A percentile compares a stretch with the other conserved stretches of the same genome.
Conservation (phyloP, 2,888 invertebrate genomes). For the Ypsolopha scabrella region DNA sequence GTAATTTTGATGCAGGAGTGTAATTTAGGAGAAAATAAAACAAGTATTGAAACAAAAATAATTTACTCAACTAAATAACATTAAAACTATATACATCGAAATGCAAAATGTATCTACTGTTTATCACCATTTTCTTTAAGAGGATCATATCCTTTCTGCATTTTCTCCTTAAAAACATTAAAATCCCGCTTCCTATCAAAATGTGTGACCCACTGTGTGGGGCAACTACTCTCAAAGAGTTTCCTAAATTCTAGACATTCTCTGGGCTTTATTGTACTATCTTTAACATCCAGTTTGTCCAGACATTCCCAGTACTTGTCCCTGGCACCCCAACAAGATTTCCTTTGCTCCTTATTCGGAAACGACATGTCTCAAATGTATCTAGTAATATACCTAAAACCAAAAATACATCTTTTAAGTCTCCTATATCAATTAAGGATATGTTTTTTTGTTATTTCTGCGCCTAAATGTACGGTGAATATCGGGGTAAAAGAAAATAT, state of each 20-base stretch:
- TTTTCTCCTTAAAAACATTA: constrained; percentile 87
- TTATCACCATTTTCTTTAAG: constrained; percentile 55
- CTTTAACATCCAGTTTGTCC: constrained; percentile 75
- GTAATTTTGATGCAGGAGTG: neutral
- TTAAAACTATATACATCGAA: constrained; percentile 43
- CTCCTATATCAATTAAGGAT: too few relatives aligned
- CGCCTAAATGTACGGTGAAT: too few relatives aligned
- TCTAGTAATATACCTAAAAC: constrained; percentile 43
- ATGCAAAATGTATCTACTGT: constrained; percentile 22
- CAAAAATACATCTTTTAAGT: constrained; percentile 16
- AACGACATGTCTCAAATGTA: constrained; percentile 75
- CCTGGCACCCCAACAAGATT: constrained; percentile 86
- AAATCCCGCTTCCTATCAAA: constrained; percentile 93
- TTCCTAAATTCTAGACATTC: constrained; percentile 79
- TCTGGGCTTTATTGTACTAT: constrained; percentile 59
- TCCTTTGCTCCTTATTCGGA: constrained; percentile 82
- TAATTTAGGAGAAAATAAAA: constrained; percentile 28
- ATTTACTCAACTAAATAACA: constrained; percentile 51
- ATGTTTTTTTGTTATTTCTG: too few relatives aligned
- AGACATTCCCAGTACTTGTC: constrained; percentile 94
- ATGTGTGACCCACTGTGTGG: constrained; percentile 91
- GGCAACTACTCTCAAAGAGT: constrained; percentile 82
- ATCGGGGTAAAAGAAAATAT: too few relatives aligned
- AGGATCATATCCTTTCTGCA: constrained; percentile 87
- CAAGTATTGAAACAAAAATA: constrained; percentile 26